phyloP scores from a whole-genome alignment of 2,888 invertebrate species.

The Lasioglossum malachurum region DNA sequence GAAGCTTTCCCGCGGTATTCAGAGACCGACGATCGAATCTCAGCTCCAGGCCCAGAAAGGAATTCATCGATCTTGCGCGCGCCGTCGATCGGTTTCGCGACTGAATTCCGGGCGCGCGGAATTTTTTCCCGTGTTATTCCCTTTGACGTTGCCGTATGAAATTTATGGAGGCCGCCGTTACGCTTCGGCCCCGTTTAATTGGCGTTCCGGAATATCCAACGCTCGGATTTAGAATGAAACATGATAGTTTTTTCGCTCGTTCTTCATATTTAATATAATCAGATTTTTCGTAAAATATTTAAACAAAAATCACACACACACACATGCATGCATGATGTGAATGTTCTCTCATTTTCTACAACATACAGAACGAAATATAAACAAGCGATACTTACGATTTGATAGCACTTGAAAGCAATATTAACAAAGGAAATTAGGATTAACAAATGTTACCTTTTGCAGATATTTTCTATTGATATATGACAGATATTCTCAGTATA shows the following conservation, averaged over 20 bases:
- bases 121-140: constrained; percentile 9
- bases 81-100: constrained; percentile 9
- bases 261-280: neutral
- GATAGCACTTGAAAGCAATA: neutral
- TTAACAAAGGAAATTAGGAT: neutral
- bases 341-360: neutral
- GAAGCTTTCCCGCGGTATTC: constrained; percentile 11
- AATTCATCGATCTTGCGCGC: constrained; percentile 30
- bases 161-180: neutral
- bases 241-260: neutral
- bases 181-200: neutral
- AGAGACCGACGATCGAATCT: constrained; percentile 22
- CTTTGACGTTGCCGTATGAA: neutral
- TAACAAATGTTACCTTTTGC: neutral
- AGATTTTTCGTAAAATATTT: neutral
- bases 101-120: neutral
- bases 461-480: neutral
- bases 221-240: neutral
- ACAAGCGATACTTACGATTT: neutral
- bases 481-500: neutral
- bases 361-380: neutral
- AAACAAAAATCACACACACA: too few species aligned
- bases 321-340: neutral
- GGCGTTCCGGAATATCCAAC: neutral
- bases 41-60: neutral